Evolutionary conservation across 2,113 vertebrate genomes (phyloP), one percentile per base, ranked within the genome.

Genomic region (Protobothrops mucrosquamatus): DNA sequence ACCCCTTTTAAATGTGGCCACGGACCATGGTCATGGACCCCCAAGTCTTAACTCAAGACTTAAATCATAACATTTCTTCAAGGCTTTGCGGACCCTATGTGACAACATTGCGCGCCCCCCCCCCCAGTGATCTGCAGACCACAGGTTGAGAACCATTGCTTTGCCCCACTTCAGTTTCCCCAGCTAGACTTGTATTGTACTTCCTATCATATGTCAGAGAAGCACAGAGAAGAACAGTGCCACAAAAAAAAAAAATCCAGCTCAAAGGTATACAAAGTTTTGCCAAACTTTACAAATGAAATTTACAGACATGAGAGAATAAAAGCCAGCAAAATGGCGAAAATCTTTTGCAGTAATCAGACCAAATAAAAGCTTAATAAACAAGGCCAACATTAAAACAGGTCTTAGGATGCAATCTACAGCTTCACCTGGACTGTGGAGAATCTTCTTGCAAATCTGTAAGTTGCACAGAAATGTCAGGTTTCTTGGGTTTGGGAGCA

Each of bases 401-500:
- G 39, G 3, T 5, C 34, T 54, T 48, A 56, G 48, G 3, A 9
- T 52, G n/a, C 34, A 86, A 61, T 86, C 39, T 90, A 54, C 18
- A 92, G 51, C 3, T 95, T 94, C 95, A 97, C 98, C 98, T 98
- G 96, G 96, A 95, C 0, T 96, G 98, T 5, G 97, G 97, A 34
- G 97, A 95, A 39, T 98, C 96, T 0, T 97, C 98, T 1, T 94
- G 96, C 74, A 95, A 94, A 56, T 98, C 94, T 0, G 95, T 20
- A 24, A 91, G 92, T 0, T 92, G 94, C 39, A 85, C 89, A 52
- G 97, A 91, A 39, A 85, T 54, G 23, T 96, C 97, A 7, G 94
- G 91, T n/a, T 97, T 98, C 59, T 97, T 97, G 24, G 96, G 96
- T 64, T 96, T 97, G 87, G 97, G 97, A 59, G 97, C 95, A 48